Evolutionary conservation across 2,113 vertebrate species (phyloP), one percentile per base, ranked within the genome.

Genomic region (Lates calcarifer): DNA sequence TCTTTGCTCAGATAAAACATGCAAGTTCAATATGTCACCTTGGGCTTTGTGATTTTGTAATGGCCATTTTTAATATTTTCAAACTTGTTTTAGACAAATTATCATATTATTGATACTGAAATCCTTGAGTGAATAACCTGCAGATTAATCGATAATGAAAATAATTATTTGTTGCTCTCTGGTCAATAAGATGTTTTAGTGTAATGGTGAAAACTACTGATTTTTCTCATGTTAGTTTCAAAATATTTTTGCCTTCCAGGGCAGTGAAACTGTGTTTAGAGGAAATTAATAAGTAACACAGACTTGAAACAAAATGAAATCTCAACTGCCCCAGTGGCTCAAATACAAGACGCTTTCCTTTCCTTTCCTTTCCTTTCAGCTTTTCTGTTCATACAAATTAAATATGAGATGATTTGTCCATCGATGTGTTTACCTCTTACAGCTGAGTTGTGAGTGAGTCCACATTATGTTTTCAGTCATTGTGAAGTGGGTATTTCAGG

Each of bases 261-360:
- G 22, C 11, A 41, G 45, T 67, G 15, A 5, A 55, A 26, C 35
- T 56, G 17, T 47, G 28, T 69, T 75, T 18, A 33, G 26, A 4
- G 31, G 20, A n/a, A 39, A 39, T 66, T 35, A 61, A 41, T 20
- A 55, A 56, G 8, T 56, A 33, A 35, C 20, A n/a, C 55, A 60
- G 26, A 15, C 76, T 24, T 67, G n/a, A 28, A 28, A 33, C 28
- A 66, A 69, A 79, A 81, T 58, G 41, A 57, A 81, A 73, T 69
- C 74, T 39, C 29, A 74, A 20, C n/a, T 12, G 37, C 43, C 29
- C 60, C 60, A 53, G 45, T 61, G 64, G 62, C 31, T 29, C 28
- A 77, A 56, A 77, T 66, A 41, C 17, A 39, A 65, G 31, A 45
- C 55, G 43, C 31, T n/a, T n/a, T n/a, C 51, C 37, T 43, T n/a